Conservation (phyloP, 2,113 vertebrate genomes). For the Brevimyrus niger region DNA sequence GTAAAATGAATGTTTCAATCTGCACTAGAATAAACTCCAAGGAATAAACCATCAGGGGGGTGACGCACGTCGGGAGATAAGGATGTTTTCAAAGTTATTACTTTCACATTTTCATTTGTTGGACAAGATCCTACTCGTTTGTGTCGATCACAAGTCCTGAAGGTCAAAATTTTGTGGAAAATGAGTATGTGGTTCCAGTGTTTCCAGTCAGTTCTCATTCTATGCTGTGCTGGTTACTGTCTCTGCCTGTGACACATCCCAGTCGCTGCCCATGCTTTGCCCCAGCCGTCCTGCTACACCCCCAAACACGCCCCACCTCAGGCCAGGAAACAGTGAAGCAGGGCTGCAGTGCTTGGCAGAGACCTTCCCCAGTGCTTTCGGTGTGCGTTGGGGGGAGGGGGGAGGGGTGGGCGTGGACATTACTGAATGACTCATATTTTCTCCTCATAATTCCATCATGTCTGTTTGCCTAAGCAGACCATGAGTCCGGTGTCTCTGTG, state of each 20-base stretch:
- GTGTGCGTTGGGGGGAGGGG: slow-evolving; percentile 6
- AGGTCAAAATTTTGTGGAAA: not conserved
- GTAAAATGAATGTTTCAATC: not conserved
- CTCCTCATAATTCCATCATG: slow-evolving; percentile 25
- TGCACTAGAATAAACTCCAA: not conserved
- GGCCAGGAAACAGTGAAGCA: slow-evolving; percentile 52
- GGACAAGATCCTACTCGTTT: not conserved
- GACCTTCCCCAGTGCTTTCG: not conserved
- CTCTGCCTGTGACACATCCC: slow-evolving; percentile 49
- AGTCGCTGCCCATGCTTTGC: slow-evolving; percentile 31
- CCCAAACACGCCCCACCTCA: slow-evolving; percentile 38
- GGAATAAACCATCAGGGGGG: not conserved
- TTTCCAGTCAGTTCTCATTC: slow-evolving; percentile 36
- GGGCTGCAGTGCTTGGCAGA: slow-evolving; percentile 17
- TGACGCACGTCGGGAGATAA: not conserved
- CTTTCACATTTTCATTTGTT: not conserved
- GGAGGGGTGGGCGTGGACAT: slow-evolving; percentile 19
- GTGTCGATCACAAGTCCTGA: not conserved
- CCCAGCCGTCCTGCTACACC: slow-evolving; percentile 1
- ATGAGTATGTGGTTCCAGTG: slow-evolving; percentile 11
- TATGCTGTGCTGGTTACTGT: slow-evolving; percentile 1
- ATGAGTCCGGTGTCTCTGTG: slow-evolving; percentile 12
- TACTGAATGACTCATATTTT: slow-evolving; percentile 36
- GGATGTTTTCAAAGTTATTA: not conserved
- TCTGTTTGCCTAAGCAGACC: slow-evolving; percentile 23